Conservation (phyloP, 2,888 invertebrate genomes). For the Chrysomela aeneicollis region DNA sequence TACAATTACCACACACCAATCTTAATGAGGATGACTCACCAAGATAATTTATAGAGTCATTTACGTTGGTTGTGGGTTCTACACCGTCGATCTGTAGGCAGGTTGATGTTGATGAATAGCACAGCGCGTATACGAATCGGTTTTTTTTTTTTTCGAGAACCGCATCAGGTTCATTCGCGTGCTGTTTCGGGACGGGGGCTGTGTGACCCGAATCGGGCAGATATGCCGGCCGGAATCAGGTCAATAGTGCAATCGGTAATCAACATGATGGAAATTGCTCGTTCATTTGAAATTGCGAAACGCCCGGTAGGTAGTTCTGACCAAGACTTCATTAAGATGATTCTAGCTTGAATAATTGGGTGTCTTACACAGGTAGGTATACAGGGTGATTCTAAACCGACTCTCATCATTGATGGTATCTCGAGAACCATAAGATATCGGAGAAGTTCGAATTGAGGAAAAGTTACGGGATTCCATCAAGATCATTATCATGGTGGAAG, state of each 20-base stretch:
- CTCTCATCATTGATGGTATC: too few species aligned
- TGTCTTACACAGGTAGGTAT: too few species aligned
- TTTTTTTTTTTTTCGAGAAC: constrained; percentile 10
- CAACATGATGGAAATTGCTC: not conserved
- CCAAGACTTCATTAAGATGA: too few species aligned
- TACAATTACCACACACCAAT: constrained; percentile 18
- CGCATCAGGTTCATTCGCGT: constrained; percentile 18
- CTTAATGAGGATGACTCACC: constrained; percentile 24
- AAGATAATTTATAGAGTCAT: constrained; percentile 18
- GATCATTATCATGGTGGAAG: too few species aligned
- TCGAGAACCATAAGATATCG: too few species aligned
- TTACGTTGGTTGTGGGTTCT: constrained; percentile 14
- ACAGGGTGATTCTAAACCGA: too few species aligned
- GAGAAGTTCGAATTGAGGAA: too few species aligned
- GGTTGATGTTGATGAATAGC: constrained; percentile 22
- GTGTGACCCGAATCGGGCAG: not conserved
- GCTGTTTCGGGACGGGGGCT: not conserved
- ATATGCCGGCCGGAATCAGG: not conserved
- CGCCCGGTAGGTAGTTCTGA: not conserved
- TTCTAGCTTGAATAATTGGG: too few species aligned
- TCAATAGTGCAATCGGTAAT: not conserved
- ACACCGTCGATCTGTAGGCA: constrained; percentile 20
- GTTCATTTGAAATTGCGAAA: not conserved
- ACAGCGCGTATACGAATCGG: not conserved
- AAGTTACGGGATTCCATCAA: too few species aligned